Evolutionary conservation across 1,140 invertebrate species (phyloP).

Genomic region (Drosophila novamexicana): DNA sequence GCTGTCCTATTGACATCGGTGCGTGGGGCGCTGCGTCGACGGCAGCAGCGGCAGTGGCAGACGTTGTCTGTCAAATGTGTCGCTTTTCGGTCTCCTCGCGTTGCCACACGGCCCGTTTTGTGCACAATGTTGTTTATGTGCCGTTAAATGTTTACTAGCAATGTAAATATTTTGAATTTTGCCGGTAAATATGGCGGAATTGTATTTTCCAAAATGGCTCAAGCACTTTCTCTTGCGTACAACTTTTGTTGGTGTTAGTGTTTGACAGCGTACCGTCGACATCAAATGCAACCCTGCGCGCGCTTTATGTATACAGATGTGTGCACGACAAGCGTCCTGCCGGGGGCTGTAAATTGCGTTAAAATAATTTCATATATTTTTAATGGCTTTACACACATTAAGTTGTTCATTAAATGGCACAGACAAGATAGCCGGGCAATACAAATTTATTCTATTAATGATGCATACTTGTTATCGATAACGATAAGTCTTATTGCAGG

Average conservation of each 20-base stretch:
- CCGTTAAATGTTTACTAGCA: slow-evolving; percentile 52
- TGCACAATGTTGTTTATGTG: slow-evolving; percentile 38
- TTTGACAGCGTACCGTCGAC: slow-evolving; percentile 51
- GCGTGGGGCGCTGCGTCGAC: slow-evolving; percentile 63
- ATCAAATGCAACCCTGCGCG: slow-evolving; percentile 67
- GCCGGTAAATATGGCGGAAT: slow-evolving; percentile 84
- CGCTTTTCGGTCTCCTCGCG: slow-evolving; percentile 43
- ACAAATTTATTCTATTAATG: slow-evolving; percentile 3
- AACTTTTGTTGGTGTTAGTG: slow-evolving; percentile 66
- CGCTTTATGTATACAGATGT: slow-evolving; percentile 69
- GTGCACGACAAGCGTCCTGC: slow-evolving; percentile 18
- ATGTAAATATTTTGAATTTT: slow-evolving; percentile 84
- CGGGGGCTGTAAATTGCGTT: slow-evolving; percentile 7
- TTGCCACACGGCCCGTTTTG: slow-evolving; percentile 36
- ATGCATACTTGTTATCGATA: slow-evolving; percentile 38
- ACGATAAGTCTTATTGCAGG: slow-evolving; percentile 25
- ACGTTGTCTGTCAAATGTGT: slow-evolving; percentile 56
- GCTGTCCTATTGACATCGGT: slow-evolving; percentile 63
- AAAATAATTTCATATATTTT: background rate
- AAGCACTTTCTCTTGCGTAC: slow-evolving; percentile 75
- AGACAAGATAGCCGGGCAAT: background rate
- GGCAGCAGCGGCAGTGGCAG: slow-evolving; percentile 56
- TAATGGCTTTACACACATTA: background rate
- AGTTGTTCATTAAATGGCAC: background rate
- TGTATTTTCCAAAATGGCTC: slow-evolving; percentile 83